phyloP scores from a whole-genome alignment of 2,113 vertebrate species.

The Hemichromis elongatus region DNA sequence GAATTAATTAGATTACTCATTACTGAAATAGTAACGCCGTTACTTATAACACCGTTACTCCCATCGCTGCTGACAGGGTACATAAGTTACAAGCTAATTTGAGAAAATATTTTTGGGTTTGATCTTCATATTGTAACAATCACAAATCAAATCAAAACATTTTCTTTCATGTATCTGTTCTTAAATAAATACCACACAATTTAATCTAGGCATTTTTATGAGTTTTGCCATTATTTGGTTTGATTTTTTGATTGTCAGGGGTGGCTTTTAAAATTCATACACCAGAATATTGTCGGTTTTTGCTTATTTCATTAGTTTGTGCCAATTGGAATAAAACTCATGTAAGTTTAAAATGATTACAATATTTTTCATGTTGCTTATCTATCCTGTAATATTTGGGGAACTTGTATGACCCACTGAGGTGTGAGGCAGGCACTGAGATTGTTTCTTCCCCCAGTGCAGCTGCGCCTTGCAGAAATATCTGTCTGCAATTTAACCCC shows the following conservation, averaged over 20 bases:
- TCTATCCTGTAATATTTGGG: not conserved
- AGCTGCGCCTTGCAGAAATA: not conserved
- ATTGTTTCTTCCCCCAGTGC: not conserved
- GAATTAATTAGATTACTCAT: no score
- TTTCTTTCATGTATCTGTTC: not conserved
- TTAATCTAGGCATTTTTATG: not conserved
- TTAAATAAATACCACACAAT: not conserved
- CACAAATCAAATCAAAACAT: not conserved
- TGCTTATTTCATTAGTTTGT: not conserved
- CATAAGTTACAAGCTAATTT: not conserved
- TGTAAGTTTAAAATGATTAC: not conserved
- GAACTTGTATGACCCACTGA: not conserved
- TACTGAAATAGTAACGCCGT: no score
- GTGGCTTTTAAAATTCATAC: not conserved
- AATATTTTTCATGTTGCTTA: not conserved
- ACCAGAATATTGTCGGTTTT: not conserved
- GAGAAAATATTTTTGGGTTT: not conserved
- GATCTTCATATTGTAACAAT: not conserved
- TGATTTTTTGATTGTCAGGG: not conserved
- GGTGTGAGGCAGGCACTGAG: not conserved
- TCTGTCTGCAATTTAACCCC: constrained; percentile 16
- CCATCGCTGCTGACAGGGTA: no score
- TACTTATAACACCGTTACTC: no score
- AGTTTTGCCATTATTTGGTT: not conserved
- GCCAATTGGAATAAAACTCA: not conserved